Conservation (phyloP, 2,113 vertebrate genomes). For the Danio rerio region GRCz12tu NC_133182.1:36110501-36111000, state of each 20-base stretch:
- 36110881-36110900: neutral
- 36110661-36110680: constrained; percentile 18
- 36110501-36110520: constrained; percentile 60
- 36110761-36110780: too few relatives aligned
- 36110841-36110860: neutral
- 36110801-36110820: too few relatives aligned
- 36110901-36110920: neutral
- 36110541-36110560: constrained; percentile 49
- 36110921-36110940: neutral
- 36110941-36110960: neutral
- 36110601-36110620: constrained; percentile 44
- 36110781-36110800: too few relatives aligned
- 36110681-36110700: constrained; percentile 8
- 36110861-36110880: neutral
- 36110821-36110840: neutral
- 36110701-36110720: neutral
- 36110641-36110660: constrained; percentile 44
- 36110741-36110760: too few relatives aligned
- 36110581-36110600: constrained; percentile 8
- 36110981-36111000: neutral
- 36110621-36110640: constrained; percentile 26
- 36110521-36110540: constrained; percentile 59
- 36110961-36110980: neutral
- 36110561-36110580: constrained; percentile 44
- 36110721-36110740: neutral